A percentile compares a stretch with the other conserved stretches of the same genome.
phyloP scores from a whole-genome alignment of 2,888 invertebrate species.

The Alcis repandata region DNA sequence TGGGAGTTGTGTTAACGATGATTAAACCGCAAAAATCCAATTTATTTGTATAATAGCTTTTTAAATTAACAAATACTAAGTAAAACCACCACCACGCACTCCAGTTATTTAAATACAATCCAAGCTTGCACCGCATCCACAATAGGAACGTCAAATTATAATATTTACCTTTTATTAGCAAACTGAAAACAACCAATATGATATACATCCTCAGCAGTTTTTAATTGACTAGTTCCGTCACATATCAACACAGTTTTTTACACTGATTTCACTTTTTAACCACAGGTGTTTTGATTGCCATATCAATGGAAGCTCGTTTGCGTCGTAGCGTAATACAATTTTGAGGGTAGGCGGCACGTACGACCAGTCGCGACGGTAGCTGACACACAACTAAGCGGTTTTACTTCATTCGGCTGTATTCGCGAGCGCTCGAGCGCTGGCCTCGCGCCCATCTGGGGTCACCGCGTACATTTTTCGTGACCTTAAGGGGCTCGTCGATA shows the following conservation, averaged over 20 bases:
- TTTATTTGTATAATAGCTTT: neutral
- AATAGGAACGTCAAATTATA: conserved; percentile 1
- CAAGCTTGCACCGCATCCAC: neutral
- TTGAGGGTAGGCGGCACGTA: conserved; percentile 28
- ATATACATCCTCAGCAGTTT: conserved; percentile 78
- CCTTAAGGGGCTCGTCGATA: conserved; percentile 75
- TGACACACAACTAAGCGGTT: conserved; percentile 69
- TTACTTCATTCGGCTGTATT: conserved; percentile 41
- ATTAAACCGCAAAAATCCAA: neutral
- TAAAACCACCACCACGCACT: neutral
- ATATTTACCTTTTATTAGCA: conserved; percentile 78
- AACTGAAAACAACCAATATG: conserved; percentile 73
- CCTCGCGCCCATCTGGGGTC: conserved; percentile 38
- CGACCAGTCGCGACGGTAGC: conserved; percentile 59
- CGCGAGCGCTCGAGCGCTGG: conserved; percentile 26
- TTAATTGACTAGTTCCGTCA: conserved; percentile 68
- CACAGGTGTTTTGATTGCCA: conserved; percentile 35
- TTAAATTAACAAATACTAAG: conserved; percentile 4
- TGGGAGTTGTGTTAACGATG: conserved; percentile 25
- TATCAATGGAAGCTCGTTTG: conserved; percentile 27
- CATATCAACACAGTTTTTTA: conserved; percentile 57
- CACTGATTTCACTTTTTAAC: conserved; percentile 40
- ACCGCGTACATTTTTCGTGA: conserved; percentile 78
- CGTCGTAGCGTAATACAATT: conserved; percentile 25
- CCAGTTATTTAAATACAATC: conserved; percentile 15